A percentile compares a stretch with the other conserved stretches of the same genome.
Conservation (phyloP, 2,113 vertebrate species). For the Vidua chalybeata region DNA sequence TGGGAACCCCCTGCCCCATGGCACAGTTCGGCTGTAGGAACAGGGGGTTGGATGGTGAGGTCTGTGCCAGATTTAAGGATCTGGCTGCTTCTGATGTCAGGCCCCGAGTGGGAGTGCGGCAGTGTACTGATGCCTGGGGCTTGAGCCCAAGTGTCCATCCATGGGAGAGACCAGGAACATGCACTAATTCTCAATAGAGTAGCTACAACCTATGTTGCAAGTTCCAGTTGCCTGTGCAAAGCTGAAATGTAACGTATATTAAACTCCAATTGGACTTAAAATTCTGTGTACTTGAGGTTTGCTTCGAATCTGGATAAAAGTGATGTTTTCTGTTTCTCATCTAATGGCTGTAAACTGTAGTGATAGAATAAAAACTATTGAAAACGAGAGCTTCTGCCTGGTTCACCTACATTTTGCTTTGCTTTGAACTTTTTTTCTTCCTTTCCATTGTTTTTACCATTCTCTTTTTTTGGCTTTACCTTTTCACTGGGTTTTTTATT, state of each 20-base stretch:
- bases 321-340: constrained; percentile 87
- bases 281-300: constrained; percentile 75
- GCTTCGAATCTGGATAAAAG: constrained; percentile 73
- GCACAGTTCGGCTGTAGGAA: background rate
- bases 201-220: constrained; percentile 46
- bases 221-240: constrained; percentile 60
- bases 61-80: background rate
- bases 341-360: constrained; percentile 94
- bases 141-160: background rate
- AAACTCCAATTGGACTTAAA: constrained; percentile 48
- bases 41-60: background rate
- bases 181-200: constrained; percentile 21
- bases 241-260: constrained; percentile 61
- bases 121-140: background rate
- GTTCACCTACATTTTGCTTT: constrained; percentile 79
- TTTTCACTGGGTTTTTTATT: constrained; percentile 66
- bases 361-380: constrained; percentile 89
- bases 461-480: constrained; percentile 36
- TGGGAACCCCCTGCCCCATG: background rate
- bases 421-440: constrained; percentile 49
- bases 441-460: background rate
- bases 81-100: background rate
- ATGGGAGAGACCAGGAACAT: constrained; percentile 23
- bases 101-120: background rate
- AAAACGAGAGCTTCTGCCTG: constrained; percentile 80